A percentile compares a stretch with the other conserved stretches of the same genome.
phyloP scores from a whole-genome alignment of 2,888 invertebrate species.

The Syrista parreyssii region DNA sequence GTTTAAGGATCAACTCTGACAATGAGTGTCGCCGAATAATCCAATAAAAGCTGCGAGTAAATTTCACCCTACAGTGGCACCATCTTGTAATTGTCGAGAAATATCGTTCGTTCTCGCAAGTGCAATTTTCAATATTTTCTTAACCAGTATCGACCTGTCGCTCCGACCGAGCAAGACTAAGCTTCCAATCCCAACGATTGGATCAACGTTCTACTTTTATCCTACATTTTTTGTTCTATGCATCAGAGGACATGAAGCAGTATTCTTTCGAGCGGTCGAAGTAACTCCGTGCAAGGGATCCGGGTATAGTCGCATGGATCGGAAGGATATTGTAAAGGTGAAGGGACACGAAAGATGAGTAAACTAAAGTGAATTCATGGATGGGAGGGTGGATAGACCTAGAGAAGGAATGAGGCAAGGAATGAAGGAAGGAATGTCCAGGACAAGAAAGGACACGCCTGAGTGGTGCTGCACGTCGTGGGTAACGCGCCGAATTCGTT shows the following conservation, averaged over 20 bases:
- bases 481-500: conserved; percentile 2
- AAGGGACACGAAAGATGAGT: not conserved
- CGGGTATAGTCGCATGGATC: not conserved
- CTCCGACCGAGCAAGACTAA: not conserved
- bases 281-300: not conserved
- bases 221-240: not conserved
- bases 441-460: not conserved
- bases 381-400: not conserved
- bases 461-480: not conserved
- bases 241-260: not conserved
- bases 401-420: too few species aligned
- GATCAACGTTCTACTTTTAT: not conserved
- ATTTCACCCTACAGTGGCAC: not conserved
- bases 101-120: not conserved
- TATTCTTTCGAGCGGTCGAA: not conserved
- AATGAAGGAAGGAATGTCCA: not conserved
- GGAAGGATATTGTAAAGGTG: not conserved
- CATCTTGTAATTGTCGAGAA: not conserved
- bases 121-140: not conserved
- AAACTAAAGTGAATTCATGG: not conserved
- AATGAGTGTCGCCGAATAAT: not conserved
- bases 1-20: not conserved
- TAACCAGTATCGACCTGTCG: not conserved
- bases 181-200: too few species aligned
- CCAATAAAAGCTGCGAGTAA: not conserved